These are phyloP conservation scores for Acipenser ruthenus DNA, from an alignment of 2,797 vertebrate species.

Conservation along the genomic window DNA sequence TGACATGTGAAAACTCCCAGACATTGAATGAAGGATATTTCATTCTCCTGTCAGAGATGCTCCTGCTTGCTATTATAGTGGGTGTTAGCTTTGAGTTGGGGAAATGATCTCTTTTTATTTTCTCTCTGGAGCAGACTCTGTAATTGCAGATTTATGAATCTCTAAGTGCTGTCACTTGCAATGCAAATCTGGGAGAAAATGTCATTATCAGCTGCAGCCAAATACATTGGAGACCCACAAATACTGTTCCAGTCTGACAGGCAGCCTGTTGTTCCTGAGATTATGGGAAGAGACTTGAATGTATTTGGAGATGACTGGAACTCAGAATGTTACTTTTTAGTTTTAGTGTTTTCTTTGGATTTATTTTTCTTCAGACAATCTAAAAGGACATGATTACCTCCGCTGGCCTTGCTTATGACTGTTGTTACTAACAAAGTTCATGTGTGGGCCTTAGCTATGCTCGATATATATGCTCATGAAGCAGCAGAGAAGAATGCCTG, in stretches of 20 bases:
- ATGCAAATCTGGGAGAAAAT: constrained; percentile 35
- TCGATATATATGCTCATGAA: too few species aligned
- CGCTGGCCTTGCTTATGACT: too few species aligned
- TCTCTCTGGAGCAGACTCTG: constrained; percentile 19
- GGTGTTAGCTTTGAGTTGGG: background rate
- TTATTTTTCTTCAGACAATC: too few species aligned
- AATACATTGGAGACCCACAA: constrained; percentile 16
- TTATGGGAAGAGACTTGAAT: too few species aligned
- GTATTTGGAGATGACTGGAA: too few species aligned
- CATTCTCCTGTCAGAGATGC: background rate
- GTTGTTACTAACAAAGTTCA: too few species aligned
- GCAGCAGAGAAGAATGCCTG: too few species aligned
- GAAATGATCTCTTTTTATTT: constrained; percentile 12
- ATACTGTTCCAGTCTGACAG: constrained; percentile 24
- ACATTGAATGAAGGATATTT: background rate
- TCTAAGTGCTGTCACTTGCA: constrained; percentile 23
- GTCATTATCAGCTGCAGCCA: constrained; percentile 24
- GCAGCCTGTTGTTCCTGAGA: constrained; percentile 3
- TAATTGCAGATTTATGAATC: constrained; percentile 5
- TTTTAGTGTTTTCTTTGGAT: too few species aligned
- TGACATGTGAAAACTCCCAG: background rate
- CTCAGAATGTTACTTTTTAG: too few species aligned
- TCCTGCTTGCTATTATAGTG: background rate
- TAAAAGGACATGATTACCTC: too few species aligned
- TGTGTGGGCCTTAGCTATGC: too few species aligned